Conservation (phyloP, 2,888 invertebrate genomes). For the Rutpela maculata region DNA sequence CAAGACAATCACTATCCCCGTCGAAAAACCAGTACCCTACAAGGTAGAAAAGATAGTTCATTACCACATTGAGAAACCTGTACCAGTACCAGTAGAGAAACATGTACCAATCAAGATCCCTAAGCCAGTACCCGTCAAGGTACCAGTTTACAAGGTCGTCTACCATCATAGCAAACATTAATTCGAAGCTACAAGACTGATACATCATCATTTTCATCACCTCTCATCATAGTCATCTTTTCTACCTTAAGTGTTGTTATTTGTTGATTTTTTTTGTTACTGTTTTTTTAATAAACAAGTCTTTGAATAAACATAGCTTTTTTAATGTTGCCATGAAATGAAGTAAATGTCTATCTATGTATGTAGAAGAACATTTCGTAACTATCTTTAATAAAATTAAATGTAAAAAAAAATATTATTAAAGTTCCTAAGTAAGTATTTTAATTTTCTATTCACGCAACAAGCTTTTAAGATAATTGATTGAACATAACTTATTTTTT, state of each 20-base stretch:
- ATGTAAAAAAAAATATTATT: too few relatives aligned
- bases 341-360: too few relatives aligned
- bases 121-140: constrained; percentile 82
- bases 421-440: too few relatives aligned
- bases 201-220: constrained; percentile 50
- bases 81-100: constrained; percentile 82
- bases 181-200: constrained; percentile 64
- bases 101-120: constrained; percentile 82
- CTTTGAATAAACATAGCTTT: constrained; percentile 19
- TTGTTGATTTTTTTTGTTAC: constrained; percentile 50
- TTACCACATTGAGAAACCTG: constrained; percentile 81
- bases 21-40: constrained; percentile 84
- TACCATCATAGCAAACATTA: constrained; percentile 81
- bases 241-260: constrained; percentile 50
- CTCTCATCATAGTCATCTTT: constrained; percentile 50
- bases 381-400: too few relatives aligned
- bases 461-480: too few relatives aligned
- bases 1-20: constrained; percentile 82
- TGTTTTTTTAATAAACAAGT: constrained; percentile 47
- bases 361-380: too few relatives aligned
- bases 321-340: background rate
- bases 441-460: too few relatives aligned
- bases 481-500: too few relatives aligned
- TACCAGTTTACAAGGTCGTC: constrained; percentile 83
- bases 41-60: constrained; percentile 81